Percentiles rank a stretch among this genome's conserved stretches.
Conservation (phyloP, 2,888 invertebrate species). For the Lottia gigantea region DNA sequence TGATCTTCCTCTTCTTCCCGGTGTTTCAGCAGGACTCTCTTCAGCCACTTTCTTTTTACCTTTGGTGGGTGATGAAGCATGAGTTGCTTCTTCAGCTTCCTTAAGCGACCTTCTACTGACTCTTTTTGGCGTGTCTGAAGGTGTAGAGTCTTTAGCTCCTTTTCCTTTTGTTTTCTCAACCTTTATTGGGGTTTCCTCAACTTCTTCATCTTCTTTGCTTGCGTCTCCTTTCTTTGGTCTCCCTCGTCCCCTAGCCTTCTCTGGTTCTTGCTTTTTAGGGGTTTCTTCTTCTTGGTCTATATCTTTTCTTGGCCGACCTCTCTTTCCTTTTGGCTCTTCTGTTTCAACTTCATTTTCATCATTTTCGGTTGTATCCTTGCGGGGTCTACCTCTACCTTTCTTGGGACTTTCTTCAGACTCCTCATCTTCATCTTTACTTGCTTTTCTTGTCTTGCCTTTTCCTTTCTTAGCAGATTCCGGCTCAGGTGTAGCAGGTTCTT, state of each 20-base stretch:
- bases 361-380: slow-evolving; percentile 28
- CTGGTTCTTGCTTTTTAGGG: slow-evolving; percentile 15
- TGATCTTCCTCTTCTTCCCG: slow-evolving; percentile 34
- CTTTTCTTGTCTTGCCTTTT: slow-evolving; percentile 25
- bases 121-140: neutral
- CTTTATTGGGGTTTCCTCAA: slow-evolving; percentile 16
- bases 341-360: slow-evolving; percentile 13
- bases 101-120: neutral
- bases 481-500: slow-evolving; percentile 18
- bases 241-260: neutral
- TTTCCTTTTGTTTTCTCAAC: slow-evolving; percentile 17
- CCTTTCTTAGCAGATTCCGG: slow-evolving; percentile 22
- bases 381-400: slow-evolving; percentile 34
- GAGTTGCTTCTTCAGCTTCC: slow-evolving; percentile 11
- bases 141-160: slow-evolving; percentile 14
- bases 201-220: slow-evolving; percentile 14
- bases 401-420: slow-evolving; percentile 27
- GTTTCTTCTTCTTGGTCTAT: slow-evolving; percentile 24
- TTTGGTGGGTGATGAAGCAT: slow-evolving; percentile 14
- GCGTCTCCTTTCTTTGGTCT: slow-evolving; percentile 11
- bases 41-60: slow-evolving; percentile 19
- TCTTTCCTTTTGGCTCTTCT: slow-evolving; percentile 14
- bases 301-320: slow-evolving; percentile 34
- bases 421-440: slow-evolving; percentile 24
- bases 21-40: slow-evolving; percentile 22